Evolutionary conservation across 2,888 invertebrate species (phyloP).

Genomic region (Agrochola macilenta): DNA sequence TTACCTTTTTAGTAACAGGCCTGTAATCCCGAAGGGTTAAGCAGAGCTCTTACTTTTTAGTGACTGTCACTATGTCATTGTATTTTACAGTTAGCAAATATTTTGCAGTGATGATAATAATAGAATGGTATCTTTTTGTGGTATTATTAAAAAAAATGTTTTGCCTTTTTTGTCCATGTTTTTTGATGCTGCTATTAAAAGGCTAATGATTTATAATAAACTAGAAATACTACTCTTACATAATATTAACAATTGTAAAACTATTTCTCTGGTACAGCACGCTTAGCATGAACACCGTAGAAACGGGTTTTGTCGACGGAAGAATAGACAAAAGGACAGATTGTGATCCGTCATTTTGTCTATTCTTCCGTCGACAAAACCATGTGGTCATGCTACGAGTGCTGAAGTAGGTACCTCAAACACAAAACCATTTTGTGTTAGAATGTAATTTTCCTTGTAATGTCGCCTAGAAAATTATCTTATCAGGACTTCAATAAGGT

Average conservation of each 20-base stretch:
- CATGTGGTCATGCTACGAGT: too few species aligned
- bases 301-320: too few species aligned
- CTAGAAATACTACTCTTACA: too few species aligned
- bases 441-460: background rate
- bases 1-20: background rate
- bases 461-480: slow-evolving; percentile 23
- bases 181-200: too few species aligned
- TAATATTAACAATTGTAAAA: too few species aligned
- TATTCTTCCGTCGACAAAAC: too few species aligned
- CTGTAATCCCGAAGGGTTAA: background rate
- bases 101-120: background rate
- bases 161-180: background rate
- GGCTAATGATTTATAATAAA: background rate
- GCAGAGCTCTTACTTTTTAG: background rate
- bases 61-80: background rate
- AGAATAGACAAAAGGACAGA: too few species aligned
- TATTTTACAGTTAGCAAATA: background rate
- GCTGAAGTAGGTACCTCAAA: too few species aligned
- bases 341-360: too few species aligned
- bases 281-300: too few species aligned
- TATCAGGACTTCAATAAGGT: slow-evolving; percentile 17
- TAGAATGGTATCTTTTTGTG: background rate
- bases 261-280: too few species aligned
- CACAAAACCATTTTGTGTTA: background rate
- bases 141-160: background rate